These are phyloP conservation scores for Chrysemys picta DNA, from an alignment of 2,113 vertebrate species.

Conservation along the genomic window DNA sequence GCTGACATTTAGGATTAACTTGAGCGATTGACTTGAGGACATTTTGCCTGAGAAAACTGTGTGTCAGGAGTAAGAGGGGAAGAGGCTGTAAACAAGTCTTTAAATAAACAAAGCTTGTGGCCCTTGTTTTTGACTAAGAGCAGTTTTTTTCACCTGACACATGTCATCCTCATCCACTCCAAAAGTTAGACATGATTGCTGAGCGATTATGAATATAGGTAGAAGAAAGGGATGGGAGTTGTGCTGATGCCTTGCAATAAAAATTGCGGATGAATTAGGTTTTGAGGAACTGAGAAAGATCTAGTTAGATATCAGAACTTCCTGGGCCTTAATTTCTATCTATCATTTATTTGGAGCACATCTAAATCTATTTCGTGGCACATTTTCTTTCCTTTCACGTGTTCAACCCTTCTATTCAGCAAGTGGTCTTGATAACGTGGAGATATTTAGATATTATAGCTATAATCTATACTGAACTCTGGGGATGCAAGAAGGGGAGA, in stretches of 20 bases:
- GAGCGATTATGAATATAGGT: neutral
- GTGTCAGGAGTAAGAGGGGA: neutral
- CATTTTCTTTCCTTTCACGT: too few species aligned
- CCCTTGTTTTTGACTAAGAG: neutral
- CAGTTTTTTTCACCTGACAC: neutral
- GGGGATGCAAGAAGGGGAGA: too few species aligned
- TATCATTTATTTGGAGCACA: neutral
- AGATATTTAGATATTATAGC: too few species aligned
- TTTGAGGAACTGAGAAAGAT: neutral
- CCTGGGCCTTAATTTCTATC: neutral
- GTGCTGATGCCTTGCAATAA: neutral
- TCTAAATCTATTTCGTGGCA: neutral
- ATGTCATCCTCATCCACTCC: too few species aligned
- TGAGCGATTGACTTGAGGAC: slow-evolving; percentile 27
- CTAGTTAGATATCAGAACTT: neutral
- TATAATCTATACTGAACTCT: too few species aligned
- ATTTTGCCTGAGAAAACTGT: neutral
- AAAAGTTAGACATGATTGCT: neutral
- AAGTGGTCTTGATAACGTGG: too few species aligned
- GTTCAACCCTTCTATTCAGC: too few species aligned
- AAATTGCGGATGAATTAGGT: neutral
- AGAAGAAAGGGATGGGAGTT: neutral
- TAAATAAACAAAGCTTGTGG: neutral
- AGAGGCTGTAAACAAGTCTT: neutral
- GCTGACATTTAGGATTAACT: slow-evolving; percentile 41